These are phyloP conservation scores for Bombylius discolor DNA, from an alignment of 2,888 invertebrate species.

Conservation along the genomic window DNA sequence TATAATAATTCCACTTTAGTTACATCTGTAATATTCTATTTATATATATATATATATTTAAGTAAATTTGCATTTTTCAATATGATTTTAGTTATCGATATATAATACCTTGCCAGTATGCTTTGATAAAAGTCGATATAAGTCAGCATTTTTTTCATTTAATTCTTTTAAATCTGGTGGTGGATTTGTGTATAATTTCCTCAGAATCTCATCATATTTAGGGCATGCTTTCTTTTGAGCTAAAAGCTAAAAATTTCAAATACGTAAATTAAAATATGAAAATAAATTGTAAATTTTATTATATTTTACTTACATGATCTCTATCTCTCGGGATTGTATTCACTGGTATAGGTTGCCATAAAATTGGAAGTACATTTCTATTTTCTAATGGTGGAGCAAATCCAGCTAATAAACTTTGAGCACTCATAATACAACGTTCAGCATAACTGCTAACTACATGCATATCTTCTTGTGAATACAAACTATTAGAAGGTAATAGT, in stretches of 20 bases:
- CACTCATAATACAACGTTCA: slow-evolving; percentile 78
- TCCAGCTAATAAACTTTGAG: slow-evolving; percentile 55
- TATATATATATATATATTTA: neutral
- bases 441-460: slow-evolving; percentile 61
- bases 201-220: slow-evolving; percentile 40
- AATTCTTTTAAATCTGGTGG: slow-evolving; percentile 39
- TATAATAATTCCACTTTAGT: slow-evolving; percentile 58
- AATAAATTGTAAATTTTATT: neutral
- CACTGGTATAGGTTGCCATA: slow-evolving; percentile 82
- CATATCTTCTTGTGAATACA: slow-evolving; percentile 47
- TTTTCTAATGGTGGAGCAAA: slow-evolving; percentile 38
- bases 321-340: slow-evolving; percentile 54
- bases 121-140: slow-evolving; percentile 49
- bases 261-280: neutral
- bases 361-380: slow-evolving; percentile 33
- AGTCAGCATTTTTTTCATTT: slow-evolving; percentile 42
- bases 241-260: slow-evolving; percentile 21
- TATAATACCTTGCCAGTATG: slow-evolving; percentile 39
- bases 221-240: slow-evolving; percentile 42
- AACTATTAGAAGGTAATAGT: slow-evolving; percentile 45
- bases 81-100: neutral
- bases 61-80: neutral
- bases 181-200: slow-evolving; percentile 39
- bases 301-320: slow-evolving; percentile 50
- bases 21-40: slow-evolving; percentile 42